phyloP scores from a whole-genome alignment of 2,113 vertebrate genomes.

The Notothenia rossii region DNA sequence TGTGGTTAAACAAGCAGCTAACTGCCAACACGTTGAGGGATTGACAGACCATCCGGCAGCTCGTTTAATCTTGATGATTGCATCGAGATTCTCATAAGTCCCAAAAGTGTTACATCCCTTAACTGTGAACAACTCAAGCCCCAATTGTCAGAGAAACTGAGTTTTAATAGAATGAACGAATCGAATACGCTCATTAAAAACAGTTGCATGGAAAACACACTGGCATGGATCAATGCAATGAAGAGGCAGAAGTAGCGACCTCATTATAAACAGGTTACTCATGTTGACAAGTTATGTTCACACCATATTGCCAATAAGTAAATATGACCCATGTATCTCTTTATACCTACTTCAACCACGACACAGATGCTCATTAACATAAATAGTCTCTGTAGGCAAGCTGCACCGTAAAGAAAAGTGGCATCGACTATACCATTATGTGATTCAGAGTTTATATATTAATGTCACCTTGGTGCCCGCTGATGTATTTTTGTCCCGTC shows the following conservation, averaged over 20 bases:
- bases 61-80: background rate
- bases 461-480: conserved; percentile 11
- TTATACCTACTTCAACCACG: background rate
- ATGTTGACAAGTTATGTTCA: background rate
- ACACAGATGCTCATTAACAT: background rate
- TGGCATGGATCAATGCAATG: background rate
- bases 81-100: background rate
- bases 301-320: background rate
- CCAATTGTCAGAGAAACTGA: background rate
- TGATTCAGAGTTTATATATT: background rate
- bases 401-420: background rate
- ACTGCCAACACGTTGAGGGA: background rate
- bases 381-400: background rate
- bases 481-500: conserved; percentile 29
- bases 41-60: background rate
- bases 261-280: background rate
- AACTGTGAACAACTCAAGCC: background rate
- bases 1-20: background rate
- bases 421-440: background rate
- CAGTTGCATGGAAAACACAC: no score
- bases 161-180: background rate
- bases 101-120: background rate
- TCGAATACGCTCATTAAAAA: background rate
- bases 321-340: background rate
- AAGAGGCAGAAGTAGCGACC: background rate